phyloP scores from a whole-genome alignment of 2,113 vertebrate species.

The Anser cygnoides region DNA sequence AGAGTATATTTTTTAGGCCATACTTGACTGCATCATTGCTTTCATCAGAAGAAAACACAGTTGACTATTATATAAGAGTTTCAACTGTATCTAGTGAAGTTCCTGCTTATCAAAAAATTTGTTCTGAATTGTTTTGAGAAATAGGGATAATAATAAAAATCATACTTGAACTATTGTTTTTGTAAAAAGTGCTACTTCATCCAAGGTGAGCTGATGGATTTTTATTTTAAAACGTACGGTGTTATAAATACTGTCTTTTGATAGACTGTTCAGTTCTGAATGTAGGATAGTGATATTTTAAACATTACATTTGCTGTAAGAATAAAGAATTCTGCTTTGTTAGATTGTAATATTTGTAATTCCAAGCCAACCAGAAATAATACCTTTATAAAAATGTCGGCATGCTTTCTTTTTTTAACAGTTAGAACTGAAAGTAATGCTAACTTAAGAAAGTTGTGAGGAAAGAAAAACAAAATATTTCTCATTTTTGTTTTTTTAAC shows the following conservation, averaged over 20 bases:
- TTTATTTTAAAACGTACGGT: not conserved
- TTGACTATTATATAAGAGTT: constrained; percentile 10
- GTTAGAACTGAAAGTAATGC: not conserved
- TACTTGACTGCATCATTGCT: not conserved
- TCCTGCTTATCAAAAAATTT: not conserved
- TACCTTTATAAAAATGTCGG: not conserved
- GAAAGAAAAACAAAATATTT: not conserved
- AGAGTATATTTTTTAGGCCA: constrained; percentile 10
- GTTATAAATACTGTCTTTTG: not conserved
- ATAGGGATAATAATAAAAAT: not conserved
- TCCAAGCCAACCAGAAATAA: not conserved
- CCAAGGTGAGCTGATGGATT: not conserved
- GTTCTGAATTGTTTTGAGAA: not conserved
- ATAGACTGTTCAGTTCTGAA: not conserved
- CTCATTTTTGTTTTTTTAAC: not conserved
- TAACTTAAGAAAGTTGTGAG: not conserved
- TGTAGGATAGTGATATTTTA: not conserved
- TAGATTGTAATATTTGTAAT: not conserved
- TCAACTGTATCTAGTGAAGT: not conserved
- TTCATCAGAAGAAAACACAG: not conserved
- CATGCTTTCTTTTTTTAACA: not conserved
- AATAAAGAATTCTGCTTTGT: not conserved
- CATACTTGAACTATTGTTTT: not conserved
- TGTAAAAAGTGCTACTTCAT: not conserved
- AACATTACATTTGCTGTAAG: not conserved